Conservation (phyloP, 2,888 invertebrate species). For the Drosophila rubida region DNA sequence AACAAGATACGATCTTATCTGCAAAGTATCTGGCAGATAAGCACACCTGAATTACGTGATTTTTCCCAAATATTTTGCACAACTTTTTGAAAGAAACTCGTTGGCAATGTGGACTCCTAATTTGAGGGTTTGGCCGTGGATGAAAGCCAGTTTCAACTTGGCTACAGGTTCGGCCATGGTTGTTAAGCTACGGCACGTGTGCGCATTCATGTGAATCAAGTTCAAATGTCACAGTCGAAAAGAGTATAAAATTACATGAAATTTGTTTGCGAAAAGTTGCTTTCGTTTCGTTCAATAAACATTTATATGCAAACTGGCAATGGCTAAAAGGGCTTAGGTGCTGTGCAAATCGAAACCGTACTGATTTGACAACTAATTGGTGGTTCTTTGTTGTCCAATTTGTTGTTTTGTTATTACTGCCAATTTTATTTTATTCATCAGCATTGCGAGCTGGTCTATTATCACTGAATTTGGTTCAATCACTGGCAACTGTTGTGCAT, state of each 20-base stretch:
- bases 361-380: constrained; percentile 8
- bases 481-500: neutral
- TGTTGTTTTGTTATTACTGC: neutral
- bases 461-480: neutral
- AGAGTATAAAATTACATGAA: constrained; percentile 28
- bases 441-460: neutral
- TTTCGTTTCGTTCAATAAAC: constrained; percentile 8
- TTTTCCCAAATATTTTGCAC: neutral
- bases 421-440: neutral
- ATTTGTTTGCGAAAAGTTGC: constrained; percentile 28
- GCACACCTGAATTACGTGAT: neutral
- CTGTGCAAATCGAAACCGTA: neutral
- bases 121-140: constrained; percentile 10
- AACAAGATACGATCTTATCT: neutral
- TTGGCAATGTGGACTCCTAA: constrained; percentile 1
- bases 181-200: constrained; percentile 48
- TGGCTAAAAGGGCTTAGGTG: neutral
- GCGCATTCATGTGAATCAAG: constrained; percentile 47
- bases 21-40: neutral
- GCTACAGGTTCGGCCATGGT: constrained; percentile 9
- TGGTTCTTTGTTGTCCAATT: neutral
- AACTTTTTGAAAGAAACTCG: constrained; percentile 15
- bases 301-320: constrained; percentile 9
- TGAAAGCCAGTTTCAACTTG: constrained; percentile 30
- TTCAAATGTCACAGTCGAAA: constrained; percentile 47